Conservation (phyloP, 2,797 vertebrate genomes). For the Hylomyscus alleni region DNA sequence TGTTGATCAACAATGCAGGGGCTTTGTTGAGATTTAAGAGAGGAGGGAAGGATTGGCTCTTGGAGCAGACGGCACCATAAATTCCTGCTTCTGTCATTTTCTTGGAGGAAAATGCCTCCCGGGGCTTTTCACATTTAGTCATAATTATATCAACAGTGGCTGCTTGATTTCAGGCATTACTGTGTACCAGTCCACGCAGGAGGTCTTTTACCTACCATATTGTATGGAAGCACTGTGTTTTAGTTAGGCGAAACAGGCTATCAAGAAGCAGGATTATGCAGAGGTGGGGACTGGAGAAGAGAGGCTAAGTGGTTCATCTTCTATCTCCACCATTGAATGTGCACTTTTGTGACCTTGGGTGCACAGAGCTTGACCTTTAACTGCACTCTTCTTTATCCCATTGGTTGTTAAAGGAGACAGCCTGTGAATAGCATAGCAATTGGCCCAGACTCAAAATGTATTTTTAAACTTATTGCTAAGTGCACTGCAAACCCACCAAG, state of each 20-base stretch:
- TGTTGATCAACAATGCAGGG: background rate
- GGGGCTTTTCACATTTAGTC: constrained; percentile 46
- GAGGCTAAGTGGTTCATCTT: background rate
- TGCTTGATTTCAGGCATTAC: constrained; percentile 52
- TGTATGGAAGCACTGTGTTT: background rate
- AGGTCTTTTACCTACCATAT: background rate
- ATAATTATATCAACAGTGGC: constrained; percentile 15
- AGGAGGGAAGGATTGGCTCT: background rate
- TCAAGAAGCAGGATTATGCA: background rate
- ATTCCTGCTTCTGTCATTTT: background rate
- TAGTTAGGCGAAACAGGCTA: background rate
- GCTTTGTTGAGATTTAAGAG: constrained; percentile 51
- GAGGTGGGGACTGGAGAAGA: background rate
- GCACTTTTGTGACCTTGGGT: background rate
- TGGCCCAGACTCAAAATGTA: background rate
- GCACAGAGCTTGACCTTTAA: background rate
- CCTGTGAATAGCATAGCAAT: accelerated
- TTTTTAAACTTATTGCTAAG: background rate
- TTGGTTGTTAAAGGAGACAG: background rate
- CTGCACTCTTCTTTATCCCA: accelerated
- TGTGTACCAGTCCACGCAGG: background rate
- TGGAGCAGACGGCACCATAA: background rate
- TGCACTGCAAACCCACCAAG: accelerated
- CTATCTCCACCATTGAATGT: too few relatives aligned
- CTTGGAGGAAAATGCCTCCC: constrained; percentile 45